Percentiles rank a stretch among this genome's conserved stretches.
Conservation (phyloP, 1,140 invertebrate genomes). For the Bombus vancouverensis region DNA sequence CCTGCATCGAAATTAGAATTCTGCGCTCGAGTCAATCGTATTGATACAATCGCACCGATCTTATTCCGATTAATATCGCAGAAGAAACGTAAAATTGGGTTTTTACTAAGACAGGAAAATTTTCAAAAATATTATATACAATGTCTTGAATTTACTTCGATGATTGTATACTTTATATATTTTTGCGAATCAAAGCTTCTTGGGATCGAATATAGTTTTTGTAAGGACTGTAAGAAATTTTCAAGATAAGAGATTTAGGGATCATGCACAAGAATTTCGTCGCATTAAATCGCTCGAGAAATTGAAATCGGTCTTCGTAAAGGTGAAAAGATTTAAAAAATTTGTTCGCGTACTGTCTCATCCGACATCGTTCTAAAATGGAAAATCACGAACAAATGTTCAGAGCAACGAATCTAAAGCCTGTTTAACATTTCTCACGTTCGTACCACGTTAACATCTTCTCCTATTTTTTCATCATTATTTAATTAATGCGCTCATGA, state of each 20-base stretch:
- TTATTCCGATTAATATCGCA: background rate
- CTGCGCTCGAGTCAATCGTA: background rate
- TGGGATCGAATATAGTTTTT: background rate
- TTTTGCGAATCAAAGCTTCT: background rate
- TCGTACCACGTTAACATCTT: background rate
- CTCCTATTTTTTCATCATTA: background rate
- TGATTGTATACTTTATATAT: background rate
- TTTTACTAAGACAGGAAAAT: background rate
- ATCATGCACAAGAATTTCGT: no score
- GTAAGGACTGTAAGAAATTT: background rate
- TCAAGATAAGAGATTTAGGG: no score
- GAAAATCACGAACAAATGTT: background rate
- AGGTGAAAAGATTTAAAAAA: background rate
- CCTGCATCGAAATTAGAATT: conserved; percentile 3
- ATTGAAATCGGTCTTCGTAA: background rate
- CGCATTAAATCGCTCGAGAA: background rate
- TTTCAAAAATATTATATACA: background rate
- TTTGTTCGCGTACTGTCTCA: background rate
- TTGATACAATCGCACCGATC: background rate
- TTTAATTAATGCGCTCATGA: conserved; percentile 13
- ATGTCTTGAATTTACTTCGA: no score
- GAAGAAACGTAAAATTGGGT: no score
- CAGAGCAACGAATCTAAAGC: background rate
- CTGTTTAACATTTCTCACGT: background rate
- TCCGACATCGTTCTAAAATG: background rate